Base-by-base conservation (phyloP, 2,888 invertebrate species). In the Osedax frankpressi region DNA sequence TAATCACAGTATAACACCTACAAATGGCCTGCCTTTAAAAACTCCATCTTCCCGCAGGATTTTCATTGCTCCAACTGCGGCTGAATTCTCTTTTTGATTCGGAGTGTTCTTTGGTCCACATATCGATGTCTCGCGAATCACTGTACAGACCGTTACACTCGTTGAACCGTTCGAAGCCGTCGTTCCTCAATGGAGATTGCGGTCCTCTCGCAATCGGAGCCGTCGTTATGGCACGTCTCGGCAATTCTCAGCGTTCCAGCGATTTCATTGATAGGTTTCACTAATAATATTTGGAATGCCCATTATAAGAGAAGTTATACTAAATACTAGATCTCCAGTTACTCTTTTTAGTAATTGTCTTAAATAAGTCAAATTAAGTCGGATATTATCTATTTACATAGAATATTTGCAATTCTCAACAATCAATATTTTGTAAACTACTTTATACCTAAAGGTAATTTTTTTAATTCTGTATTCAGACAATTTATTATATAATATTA, bases 101-200 rank as follows among this genome's bases (percentile, higher is more conserved):
- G 27, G 72, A 70, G 2, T 24, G 70, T 19, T 26, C 65, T 19
- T 30, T 70, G 3, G 71, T 30, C 2, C 75, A 75, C 63, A 71
- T 77, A 63, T 3, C 62, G 30, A 74, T 60, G 24, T 75, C 77
- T 24, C 27, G 73, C 3, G 14, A 26, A 2, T 68, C 71, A 67
- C 72, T 83, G 2, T 79, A 81, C 70, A 77, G 74, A n/a, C 80
- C 79, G 24, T 77, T 83, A n/a, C 74, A 75, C 1, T 85, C 84
- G 75, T 81, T 88, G 26, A 87, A 86, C 72, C 82, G 82, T 3
- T 80, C 79, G 28, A 81, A 88, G 77, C 86, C 89, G 68, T 89
- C 91, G 72, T 90, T 90, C 81, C 82, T 90, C 30, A 89, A 88
- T 83, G 90, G 90, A 11, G 88, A 88, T 82, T 86, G 88, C 14